These are phyloP conservation scores for Epinotia bilunana DNA, from an alignment of 2,888 invertebrate genomes.

Conservation along the genomic window DNA sequence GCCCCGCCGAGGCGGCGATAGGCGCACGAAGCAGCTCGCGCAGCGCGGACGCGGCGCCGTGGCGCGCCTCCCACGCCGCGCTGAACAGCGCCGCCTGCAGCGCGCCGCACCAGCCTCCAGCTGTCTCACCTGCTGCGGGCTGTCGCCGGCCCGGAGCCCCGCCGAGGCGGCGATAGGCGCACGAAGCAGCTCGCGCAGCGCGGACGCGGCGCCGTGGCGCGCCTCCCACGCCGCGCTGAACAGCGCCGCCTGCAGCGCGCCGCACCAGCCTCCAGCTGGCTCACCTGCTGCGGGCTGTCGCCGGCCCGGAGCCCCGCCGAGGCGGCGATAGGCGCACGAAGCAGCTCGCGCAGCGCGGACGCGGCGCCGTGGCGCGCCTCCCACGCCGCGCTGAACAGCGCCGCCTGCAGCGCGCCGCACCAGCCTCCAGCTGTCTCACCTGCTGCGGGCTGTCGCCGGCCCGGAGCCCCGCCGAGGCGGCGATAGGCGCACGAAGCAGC, in stretches of 20 bases:
- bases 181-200: constrained; percentile 61
- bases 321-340: constrained; percentile 62
- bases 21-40: constrained; percentile 78
- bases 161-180: constrained; percentile 81
- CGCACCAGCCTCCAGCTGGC: constrained; percentile 84
- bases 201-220: constrained; percentile 91
- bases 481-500: constrained; percentile 66
- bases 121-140: constrained; percentile 70
- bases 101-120: constrained; percentile 87
- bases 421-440: constrained; percentile 62
- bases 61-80: constrained; percentile 95
- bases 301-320: constrained; percentile 88
- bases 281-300: constrained; percentile 78
- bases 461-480: constrained; percentile 87
- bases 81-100: constrained; percentile 92
- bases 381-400: constrained; percentile 95
- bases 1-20: constrained; percentile 86
- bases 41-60: constrained; percentile 86
- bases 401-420: constrained; percentile 89
- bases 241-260: constrained; percentile 92
- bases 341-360: constrained; percentile 81
- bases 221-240: constrained; percentile 96
- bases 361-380: constrained; percentile 93
- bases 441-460: constrained; percentile 83
- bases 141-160: constrained; percentile 86